phyloP scores from a whole-genome alignment of 2,113 vertebrate species.

The Colius striatus region DNA sequence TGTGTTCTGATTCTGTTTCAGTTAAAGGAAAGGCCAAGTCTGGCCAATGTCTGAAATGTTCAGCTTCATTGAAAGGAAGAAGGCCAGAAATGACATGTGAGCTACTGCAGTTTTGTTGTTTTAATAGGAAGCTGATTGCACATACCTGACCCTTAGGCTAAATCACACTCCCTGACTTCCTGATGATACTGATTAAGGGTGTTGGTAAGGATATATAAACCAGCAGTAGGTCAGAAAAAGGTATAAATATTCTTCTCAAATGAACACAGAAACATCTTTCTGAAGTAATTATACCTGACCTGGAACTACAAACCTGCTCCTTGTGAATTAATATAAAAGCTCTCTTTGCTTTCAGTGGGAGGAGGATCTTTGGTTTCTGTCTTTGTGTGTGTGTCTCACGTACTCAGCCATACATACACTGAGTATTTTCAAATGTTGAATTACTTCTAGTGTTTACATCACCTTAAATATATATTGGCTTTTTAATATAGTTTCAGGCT shows the following conservation, averaged over 20 bases:
- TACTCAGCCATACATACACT: background rate
- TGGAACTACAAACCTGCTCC: background rate
- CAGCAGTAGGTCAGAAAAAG: background rate
- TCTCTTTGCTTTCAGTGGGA: background rate
- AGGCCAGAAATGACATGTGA: background rate
- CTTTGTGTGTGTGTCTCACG: background rate
- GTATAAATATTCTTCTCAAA: background rate
- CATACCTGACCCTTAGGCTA: background rate
- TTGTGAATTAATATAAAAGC: background rate
- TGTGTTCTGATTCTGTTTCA: background rate
- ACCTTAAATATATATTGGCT: slow-evolving; percentile 10
- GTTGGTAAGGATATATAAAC: background rate
- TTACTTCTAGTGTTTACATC: background rate
- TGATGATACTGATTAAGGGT: too few relatives aligned
- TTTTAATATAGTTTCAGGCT: background rate
- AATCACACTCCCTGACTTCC: background rate
- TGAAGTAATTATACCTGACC: background rate
- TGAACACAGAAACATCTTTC: background rate
- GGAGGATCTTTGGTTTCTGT: background rate
- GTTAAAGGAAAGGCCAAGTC: background rate
- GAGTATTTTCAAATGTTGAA: background rate
- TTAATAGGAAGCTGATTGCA: background rate
- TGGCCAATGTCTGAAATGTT: background rate
- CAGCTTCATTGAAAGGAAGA: background rate
- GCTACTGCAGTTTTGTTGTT: background rate